Conservation (phyloP, 2,888 invertebrate species). For the Ethmia dodecea region DNA sequence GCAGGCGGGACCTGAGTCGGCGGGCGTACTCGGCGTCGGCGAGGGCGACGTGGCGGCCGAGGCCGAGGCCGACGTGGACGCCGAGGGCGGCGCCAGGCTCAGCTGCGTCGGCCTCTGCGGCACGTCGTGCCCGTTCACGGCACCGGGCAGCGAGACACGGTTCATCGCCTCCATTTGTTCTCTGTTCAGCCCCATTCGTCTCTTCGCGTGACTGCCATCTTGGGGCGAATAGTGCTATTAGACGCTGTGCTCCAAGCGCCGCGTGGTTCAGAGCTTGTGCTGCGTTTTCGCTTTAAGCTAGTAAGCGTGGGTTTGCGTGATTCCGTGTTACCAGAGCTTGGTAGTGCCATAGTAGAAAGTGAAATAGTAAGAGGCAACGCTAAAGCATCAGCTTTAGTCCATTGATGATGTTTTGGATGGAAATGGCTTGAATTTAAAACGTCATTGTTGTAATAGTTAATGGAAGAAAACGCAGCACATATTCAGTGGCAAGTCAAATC, state of each 20-base stretch:
- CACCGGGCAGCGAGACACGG: slow-evolving; percentile 63
- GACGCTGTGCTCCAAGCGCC: slow-evolving; percentile 46
- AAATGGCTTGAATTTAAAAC: background rate
- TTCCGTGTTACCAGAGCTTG: background rate
- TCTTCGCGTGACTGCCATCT: slow-evolving; percentile 78
- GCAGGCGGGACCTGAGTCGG: slow-evolving; percentile 71
- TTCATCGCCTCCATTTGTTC: slow-evolving; percentile 77
- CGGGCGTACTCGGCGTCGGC: slow-evolving; percentile 75
- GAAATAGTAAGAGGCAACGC: background rate
- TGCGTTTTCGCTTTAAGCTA: slow-evolving; percentile 17
- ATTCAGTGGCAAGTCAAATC: slow-evolving; percentile 10
- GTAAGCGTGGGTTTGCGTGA: background rate
- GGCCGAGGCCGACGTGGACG: slow-evolving; percentile 35
- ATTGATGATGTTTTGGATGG: background rate
- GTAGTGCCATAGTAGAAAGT: background rate
- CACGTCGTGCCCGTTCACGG: slow-evolving; percentile 33
- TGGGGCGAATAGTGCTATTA: slow-evolving; percentile 69
- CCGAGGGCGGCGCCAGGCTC: slow-evolving; percentile 52
- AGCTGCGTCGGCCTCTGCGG: slow-evolving; percentile 64
- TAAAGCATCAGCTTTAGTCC: background rate
- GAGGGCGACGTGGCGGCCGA: slow-evolving; percentile 66
- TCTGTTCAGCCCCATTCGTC: slow-evolving; percentile 77
- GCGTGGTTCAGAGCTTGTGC: slow-evolving; percentile 18
- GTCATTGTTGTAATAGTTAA: background rate
- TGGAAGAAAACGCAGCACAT: slow-evolving; percentile 26